Conservation (phyloP, 2,797 vertebrate species). For the Dermochelys coriacea region DNA sequence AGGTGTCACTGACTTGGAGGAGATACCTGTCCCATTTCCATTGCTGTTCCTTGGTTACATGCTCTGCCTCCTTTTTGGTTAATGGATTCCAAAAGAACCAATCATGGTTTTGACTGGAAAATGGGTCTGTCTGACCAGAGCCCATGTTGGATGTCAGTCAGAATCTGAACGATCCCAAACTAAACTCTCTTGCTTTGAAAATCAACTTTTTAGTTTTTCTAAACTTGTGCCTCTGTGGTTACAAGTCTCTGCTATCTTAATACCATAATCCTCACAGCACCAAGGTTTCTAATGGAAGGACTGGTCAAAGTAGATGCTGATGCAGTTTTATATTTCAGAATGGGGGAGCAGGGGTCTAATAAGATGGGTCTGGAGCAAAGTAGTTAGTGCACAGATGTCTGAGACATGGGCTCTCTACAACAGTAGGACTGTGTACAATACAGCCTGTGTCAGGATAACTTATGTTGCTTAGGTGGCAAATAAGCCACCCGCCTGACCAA, state of each 20-base stretch:
- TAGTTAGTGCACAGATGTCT: not conserved
- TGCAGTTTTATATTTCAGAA: not conserved
- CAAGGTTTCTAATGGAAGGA: slow-evolving; percentile 38
- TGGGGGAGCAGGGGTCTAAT: not conserved
- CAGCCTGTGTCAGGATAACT: too few relatives aligned
- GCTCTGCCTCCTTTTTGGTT: not conserved
- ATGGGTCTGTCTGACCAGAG: not conserved
- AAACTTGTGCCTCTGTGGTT: not conserved
- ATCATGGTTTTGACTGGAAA: not conserved
- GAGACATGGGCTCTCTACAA: not conserved
- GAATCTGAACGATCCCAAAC: too few relatives aligned
- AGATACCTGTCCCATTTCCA: not conserved
- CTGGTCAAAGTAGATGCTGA: not conserved
- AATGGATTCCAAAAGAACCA: not conserved
- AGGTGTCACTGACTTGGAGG: not conserved
- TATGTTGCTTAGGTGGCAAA: too few relatives aligned
- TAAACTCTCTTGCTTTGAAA: too few relatives aligned
- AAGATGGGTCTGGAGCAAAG: not conserved
- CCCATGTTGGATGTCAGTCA: not conserved
- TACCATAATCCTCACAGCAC: slow-evolving; percentile 19
- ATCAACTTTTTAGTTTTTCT: too few relatives aligned
- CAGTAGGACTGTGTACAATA: too few relatives aligned
- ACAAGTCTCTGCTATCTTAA: slow-evolving; percentile 6
- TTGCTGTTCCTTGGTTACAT: not conserved
- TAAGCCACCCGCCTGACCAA: too few relatives aligned